Percentiles rank a stretch among this genome's conserved stretches.
These are phyloP conservation scores for Albula glossodonta DNA, from an alignment of 2,113 vertebrate genomes.

Conservation along the genomic window DNA sequence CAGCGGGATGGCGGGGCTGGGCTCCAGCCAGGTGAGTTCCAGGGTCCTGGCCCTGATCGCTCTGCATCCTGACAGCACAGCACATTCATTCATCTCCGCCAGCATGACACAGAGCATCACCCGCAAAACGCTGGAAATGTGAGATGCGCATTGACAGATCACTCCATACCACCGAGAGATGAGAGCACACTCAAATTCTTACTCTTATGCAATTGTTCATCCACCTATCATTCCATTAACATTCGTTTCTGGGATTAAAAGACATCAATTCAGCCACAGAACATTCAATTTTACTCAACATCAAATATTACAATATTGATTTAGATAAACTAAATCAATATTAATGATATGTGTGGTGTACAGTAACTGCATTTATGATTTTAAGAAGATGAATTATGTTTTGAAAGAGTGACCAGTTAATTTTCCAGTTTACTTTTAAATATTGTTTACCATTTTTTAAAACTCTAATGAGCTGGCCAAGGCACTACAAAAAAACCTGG, in stretches of 20 bases:
- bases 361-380: no score
- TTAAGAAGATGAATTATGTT: no score
- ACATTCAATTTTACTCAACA: not conserved
- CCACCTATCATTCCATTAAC: not conserved
- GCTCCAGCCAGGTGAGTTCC: not conserved
- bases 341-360: no score
- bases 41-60: not conserved
- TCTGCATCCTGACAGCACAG: not conserved
- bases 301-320: no score
- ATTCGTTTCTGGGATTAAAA: not conserved
- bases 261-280: not conserved
- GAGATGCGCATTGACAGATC: not conserved
- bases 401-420: no score
- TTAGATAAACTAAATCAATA: no score
- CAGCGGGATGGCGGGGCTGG: not conserved
- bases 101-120: not conserved
- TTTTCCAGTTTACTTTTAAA: no score
- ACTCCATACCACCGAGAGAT: not conserved
- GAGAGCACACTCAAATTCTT: not conserved
- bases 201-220: not conserved
- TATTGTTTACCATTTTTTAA: no score
- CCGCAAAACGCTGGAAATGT: not conserved
- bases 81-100: not conserved
- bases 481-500: no score
- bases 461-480: no score